These are phyloP conservation scores for Parelbella ahira DNA, from an alignment of 2,888 invertebrate species.

Conservation along the genomic window DNA sequence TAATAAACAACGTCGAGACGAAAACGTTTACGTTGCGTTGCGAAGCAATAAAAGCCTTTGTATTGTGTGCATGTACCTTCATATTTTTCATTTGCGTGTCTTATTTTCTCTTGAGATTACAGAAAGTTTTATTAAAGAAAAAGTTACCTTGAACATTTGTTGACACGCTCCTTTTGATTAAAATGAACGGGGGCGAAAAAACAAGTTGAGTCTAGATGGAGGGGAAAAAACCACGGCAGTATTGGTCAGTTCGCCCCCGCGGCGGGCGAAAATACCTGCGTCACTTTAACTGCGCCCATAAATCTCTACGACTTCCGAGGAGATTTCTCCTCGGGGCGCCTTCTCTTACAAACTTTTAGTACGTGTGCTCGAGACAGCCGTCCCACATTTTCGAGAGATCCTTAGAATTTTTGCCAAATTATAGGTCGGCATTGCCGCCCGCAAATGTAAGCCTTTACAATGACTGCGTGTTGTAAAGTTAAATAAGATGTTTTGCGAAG, in stretches of 20 bases:
- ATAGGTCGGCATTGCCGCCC: background rate
- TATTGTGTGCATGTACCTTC: conserved; percentile 4
- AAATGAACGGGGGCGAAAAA: conserved; percentile 27
- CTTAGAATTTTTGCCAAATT: conserved; percentile 24
- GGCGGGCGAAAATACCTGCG: conserved; percentile 62
- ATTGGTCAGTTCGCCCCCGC: conserved; percentile 54
- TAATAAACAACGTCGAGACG: conserved; percentile 6
- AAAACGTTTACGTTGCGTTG: conserved; percentile 5
- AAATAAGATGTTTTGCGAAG: no score
- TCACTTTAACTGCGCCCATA: conserved; percentile 66
- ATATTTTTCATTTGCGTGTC: conserved; percentile 20
- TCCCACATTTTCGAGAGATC: conserved; percentile 50
- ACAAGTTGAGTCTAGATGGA: conserved; percentile 14
- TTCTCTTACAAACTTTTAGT: conserved; percentile 58
- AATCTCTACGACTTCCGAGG: conserved; percentile 67
- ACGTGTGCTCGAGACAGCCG: conserved; percentile 58
- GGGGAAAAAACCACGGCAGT: conserved; percentile 30
- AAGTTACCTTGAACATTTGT: conserved; percentile 31
- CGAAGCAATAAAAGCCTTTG: conserved; percentile 15
- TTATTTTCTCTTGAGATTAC: conserved; percentile 23
- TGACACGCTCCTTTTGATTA: conserved; percentile 36
- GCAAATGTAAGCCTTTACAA: background rate
- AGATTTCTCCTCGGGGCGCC: conserved; percentile 60
- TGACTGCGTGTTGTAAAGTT: background rate
- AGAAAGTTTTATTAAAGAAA: conserved; percentile 30